phyloP scores from a whole-genome alignment of 2,113 vertebrate genomes.

The Alligator mississippiensis region DNA sequence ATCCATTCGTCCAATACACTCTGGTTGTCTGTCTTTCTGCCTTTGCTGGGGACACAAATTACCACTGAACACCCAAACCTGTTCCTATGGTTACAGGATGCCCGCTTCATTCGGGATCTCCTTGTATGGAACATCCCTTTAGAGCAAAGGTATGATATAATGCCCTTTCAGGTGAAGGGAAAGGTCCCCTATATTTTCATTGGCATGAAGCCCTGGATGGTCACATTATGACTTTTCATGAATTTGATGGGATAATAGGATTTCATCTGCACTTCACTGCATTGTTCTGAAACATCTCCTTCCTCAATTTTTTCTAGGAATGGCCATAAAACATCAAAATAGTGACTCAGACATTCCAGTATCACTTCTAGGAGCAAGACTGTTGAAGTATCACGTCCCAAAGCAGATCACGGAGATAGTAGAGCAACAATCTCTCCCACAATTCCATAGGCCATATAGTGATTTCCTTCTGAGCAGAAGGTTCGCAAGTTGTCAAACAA shows the following conservation, averaged over 20 bases:
- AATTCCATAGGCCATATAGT: not conserved
- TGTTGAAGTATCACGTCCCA: not conserved
- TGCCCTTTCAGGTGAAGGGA: not conserved
- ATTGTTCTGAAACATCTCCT: rapidly evolving
- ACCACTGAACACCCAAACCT: rapidly evolving
- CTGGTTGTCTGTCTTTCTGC: not conserved
- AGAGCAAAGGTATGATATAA: rapidly evolving
- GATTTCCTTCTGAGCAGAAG: rapidly evolving
- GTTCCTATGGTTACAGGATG: slow-evolving; percentile 32
- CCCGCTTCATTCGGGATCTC: not conserved
- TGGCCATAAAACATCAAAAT: no score
- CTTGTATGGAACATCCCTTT: not conserved
- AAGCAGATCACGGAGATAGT: rapidly evolving
- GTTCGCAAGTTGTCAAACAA: rapidly evolving
- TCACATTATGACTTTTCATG: not conserved
- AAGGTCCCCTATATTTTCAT: not conserved
- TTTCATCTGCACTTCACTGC: not conserved
- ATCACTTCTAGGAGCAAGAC: no score
- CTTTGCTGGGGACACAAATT: not conserved
- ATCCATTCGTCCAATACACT: not conserved
- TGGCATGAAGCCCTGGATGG: not conserved
- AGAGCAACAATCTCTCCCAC: not conserved
- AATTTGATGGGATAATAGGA: not conserved
- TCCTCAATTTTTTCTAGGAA: no score
- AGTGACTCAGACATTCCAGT: no score